These are phyloP conservation scores for Chionoecetes opilio DNA, from an alignment of 1,140 invertebrate genomes.

Conservation along the genomic window DNA sequence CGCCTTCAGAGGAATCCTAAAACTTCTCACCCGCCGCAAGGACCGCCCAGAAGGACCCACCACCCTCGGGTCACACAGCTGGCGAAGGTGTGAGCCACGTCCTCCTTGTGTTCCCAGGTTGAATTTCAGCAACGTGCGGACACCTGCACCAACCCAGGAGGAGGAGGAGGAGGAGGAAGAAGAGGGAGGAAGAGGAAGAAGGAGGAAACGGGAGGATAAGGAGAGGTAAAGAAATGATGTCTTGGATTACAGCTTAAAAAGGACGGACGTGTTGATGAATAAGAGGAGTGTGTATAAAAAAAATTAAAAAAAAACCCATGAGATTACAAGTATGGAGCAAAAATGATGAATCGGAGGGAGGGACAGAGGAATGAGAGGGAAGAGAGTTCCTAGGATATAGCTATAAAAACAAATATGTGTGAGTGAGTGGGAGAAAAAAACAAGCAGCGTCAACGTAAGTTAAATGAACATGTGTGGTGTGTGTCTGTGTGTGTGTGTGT, in stretches of 20 bases:
- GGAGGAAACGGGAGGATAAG: neutral
- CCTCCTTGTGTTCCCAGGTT: neutral
- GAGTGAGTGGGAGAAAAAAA: no score
- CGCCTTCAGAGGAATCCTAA: neutral
- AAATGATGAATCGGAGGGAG: neutral
- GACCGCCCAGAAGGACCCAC: neutral
- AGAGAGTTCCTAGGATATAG: neutral
- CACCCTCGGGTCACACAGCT: neutral
- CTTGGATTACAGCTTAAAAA: neutral
- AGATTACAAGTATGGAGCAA: neutral
- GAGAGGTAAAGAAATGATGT: neutral
- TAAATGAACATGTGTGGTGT: neutral
- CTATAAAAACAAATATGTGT: no score
- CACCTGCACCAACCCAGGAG: neutral
- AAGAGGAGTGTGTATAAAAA: neutral
- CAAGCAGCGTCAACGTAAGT: no score
- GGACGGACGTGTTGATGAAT: constrained; percentile 10
- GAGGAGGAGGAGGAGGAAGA: neutral
- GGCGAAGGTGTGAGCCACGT: neutral
- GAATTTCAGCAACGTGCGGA: neutral
- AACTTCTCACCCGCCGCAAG: neutral
- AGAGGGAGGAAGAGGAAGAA: no score
- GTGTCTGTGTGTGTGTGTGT: no score
- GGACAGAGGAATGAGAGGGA: neutral
- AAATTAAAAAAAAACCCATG: neutral